phyloP scores from a whole-genome alignment of 2,888 invertebrate species.

The Himalopsyche japonica region DNA sequence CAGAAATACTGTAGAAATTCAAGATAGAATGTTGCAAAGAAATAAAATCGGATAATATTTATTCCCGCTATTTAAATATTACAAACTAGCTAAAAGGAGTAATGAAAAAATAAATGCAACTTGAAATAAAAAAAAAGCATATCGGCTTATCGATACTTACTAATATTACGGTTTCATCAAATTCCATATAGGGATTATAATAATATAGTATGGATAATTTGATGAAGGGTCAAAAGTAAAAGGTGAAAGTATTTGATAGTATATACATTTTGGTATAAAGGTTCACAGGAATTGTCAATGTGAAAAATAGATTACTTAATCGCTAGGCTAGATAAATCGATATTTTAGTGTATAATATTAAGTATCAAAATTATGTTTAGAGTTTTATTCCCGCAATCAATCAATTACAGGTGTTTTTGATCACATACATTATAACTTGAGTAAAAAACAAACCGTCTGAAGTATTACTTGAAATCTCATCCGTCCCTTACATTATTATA shows the following conservation, averaged over 20 bases:
- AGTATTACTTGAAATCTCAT: neutral
- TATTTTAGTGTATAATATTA: conserved; percentile 23
- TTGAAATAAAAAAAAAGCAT: conserved; percentile 43
- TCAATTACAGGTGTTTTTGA: neutral
- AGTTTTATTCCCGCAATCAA: neutral
- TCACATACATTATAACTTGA: neutral
- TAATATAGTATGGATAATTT: neutral
- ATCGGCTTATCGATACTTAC: conserved; percentile 41
- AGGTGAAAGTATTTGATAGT: neutral
- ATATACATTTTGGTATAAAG: conserved; percentile 1
- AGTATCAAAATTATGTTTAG: conserved; percentile 31
- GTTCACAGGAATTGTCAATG: neutral
- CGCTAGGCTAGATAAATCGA: neutral
- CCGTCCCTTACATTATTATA: neutral
- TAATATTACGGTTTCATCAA: conserved; percentile 37
- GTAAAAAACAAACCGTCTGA: neutral
- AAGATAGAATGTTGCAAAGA: too few relatives aligned
- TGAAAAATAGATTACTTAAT: neutral
- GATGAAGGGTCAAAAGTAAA: neutral
- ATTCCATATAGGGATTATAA: conserved; percentile 27
- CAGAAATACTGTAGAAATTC: too few relatives aligned
- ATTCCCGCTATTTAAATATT: neutral
- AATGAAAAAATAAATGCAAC: neutral
- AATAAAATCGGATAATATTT: too few relatives aligned
- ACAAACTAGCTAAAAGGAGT: neutral